Evolutionary conservation across 2,888 invertebrate species (phyloP).

Genomic region (Acrobasis suavella): DNA sequence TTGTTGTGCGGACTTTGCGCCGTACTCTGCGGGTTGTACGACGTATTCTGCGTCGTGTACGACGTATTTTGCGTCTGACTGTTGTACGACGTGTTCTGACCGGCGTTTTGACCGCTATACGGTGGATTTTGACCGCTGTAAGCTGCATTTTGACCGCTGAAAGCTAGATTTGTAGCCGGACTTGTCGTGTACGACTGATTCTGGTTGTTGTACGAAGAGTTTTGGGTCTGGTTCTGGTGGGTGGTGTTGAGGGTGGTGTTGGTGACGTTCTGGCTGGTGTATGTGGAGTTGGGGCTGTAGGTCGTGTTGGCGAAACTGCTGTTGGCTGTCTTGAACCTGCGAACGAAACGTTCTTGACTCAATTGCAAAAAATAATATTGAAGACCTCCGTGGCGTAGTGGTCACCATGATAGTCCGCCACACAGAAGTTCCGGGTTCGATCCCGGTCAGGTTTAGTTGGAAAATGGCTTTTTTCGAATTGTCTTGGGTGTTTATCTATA

Average conservation of each 20-base stretch:
- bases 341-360: background rate
- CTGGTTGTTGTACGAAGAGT: constrained; percentile 38
- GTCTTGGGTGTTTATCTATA: too few relatives aligned
- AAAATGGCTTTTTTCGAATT: too few relatives aligned
- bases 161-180: constrained; percentile 7
- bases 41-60: background rate
- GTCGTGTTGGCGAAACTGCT: constrained; percentile 74
- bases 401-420: too few relatives aligned
- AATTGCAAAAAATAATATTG: too few relatives aligned
- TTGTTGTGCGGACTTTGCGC: constrained; percentile 23
- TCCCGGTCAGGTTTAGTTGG: too few relatives aligned
- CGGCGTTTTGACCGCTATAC: background rate
- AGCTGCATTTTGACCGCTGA: background rate
- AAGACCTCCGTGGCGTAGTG: too few relatives aligned
- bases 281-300: constrained; percentile 72
- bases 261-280: constrained; percentile 46
- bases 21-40: background rate
- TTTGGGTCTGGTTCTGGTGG: constrained; percentile 60
- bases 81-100: background rate
- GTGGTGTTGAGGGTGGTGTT: constrained; percentile 54
- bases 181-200: constrained; percentile 31
- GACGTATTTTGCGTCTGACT: background rate
- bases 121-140: background rate
- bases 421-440: too few relatives aligned
- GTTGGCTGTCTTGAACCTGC: constrained; percentile 65